These are phyloP conservation scores for Oreochromis aureus DNA, from an alignment of 2,113 vertebrate species.

Conservation along the genomic window DNA sequence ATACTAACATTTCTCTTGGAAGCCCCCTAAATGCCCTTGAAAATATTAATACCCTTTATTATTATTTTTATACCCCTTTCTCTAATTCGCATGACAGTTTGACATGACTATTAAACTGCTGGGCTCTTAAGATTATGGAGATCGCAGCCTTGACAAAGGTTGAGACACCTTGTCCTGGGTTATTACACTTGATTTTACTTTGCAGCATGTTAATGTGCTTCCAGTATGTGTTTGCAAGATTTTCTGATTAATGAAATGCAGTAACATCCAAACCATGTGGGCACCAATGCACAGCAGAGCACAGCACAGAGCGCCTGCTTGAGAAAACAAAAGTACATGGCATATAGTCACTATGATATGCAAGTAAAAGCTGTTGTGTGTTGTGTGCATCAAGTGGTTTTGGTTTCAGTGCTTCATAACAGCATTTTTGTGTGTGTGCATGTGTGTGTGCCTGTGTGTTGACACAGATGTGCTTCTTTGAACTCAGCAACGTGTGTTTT, in stretches of 20 bases:
- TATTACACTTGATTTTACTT: neutral
- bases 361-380: constrained; percentile 1
- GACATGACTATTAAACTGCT: neutral
- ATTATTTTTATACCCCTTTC: neutral
- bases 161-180: neutral
- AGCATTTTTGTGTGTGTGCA: neutral
- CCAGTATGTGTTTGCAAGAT: neutral
- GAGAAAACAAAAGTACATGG: constrained; percentile 26
- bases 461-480: constrained; percentile 59
- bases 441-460: constrained; percentile 29
- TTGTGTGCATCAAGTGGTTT: constrained; percentile 44
- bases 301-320: neutral
- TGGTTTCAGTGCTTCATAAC: constrained; percentile 33
- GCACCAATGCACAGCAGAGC: neutral
- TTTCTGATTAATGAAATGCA: neutral
- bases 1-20: neutral
- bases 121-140: neutral
- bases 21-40: neutral
- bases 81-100: neutral
- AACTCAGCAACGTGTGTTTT: constrained; percentile 19
- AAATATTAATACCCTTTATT: neutral
- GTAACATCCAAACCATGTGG: constrained; percentile 9
- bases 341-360: constrained; percentile 11
- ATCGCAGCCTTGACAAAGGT: neutral
- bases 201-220: neutral